Base-by-base conservation (phyloP, 2,113 vertebrate species). In the Telmatochromis sp. region DNA sequence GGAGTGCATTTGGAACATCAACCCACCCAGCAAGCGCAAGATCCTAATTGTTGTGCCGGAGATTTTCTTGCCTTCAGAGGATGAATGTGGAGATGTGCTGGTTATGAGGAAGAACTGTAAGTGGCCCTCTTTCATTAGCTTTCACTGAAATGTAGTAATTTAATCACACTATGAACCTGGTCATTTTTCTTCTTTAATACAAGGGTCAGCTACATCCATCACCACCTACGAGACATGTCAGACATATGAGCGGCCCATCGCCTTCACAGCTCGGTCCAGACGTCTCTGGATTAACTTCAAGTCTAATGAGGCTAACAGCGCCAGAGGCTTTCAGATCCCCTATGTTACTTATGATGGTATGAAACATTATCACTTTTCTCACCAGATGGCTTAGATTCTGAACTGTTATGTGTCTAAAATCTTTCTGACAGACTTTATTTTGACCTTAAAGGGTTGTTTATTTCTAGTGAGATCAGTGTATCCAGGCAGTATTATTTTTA, bases 41-140 rank as follows among this genome's bases (percentile, higher is more conserved):
- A 99, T 99, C 94, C 97, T 99, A 65, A 98, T 99, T 3, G 98
- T 99, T 87, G 98, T 99, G 81, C 98, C 98, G 0, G 98, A 99
- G 96, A 99, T 99, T 94, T 99, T 99, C 95, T 96, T 99, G 91
- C 98, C 98, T 1, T 98, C 98, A 0, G 98, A 99, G 96, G 98
- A 99, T 1, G 98, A 99, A 92, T 99, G 98, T 15, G 98, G 98
- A 80, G 98, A 99, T 21, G 98, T 99, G 91, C 94, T 99, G 94
- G 98, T 99, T 83, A 99, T 99, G 98, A 98, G 98, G 95, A 99
- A 99, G 97, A 99, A 99, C 97, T 98, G 98, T 99, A 96, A 94
- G 96, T 94, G 63, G 70, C 6, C 23, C 15, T 19, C 4, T 35
- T 17, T 3, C 2, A 37, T 53, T 58, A 15, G 12, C 14, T 11